phyloP scores from a whole-genome alignment of 2,797 vertebrate genomes.

The Phoebastria nigripes region DNA sequence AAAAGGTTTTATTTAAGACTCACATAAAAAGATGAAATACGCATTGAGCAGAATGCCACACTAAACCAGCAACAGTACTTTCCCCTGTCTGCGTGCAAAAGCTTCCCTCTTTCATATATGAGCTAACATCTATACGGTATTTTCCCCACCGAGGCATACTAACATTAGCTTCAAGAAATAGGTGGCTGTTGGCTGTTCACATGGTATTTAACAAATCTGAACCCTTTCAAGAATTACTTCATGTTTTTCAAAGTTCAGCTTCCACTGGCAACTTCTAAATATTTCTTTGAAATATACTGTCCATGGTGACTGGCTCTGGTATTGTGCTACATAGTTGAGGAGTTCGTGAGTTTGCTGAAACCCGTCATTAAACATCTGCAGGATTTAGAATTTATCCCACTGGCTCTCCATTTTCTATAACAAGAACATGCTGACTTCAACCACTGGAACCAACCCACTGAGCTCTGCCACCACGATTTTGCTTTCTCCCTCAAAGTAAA shows the following conservation, averaged over 20 bases:
- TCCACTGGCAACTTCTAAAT: background rate
- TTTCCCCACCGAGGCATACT: background rate
- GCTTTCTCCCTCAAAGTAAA: background rate
- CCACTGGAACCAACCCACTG: slow-evolving; percentile 19
- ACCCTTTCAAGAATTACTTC: background rate
- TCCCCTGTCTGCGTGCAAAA: background rate
- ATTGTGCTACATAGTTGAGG: background rate
- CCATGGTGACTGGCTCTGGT: slow-evolving; percentile 1
- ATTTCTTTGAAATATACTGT: background rate
- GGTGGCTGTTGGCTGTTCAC: background rate
- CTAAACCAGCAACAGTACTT: background rate
- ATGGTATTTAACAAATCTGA: background rate
- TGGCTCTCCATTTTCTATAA: slow-evolving; percentile 36
- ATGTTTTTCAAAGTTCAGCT: slow-evolving; percentile 12
- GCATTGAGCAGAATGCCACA: background rate
- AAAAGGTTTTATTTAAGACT: background rate
- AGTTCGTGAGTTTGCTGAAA: slow-evolving; percentile 11
- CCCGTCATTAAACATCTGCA: slow-evolving; percentile 63
- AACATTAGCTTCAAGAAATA: background rate
- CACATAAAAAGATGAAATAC: background rate
- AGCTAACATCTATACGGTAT: background rate
- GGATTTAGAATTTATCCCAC: background rate
- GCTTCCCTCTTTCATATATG: background rate
- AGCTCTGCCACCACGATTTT: background rate
- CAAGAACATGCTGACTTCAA: slow-evolving; percentile 55